Evolutionary conservation across 1,140 invertebrate genomes (phyloP).

Genomic region (Oedothorax gibbosus): DNA sequence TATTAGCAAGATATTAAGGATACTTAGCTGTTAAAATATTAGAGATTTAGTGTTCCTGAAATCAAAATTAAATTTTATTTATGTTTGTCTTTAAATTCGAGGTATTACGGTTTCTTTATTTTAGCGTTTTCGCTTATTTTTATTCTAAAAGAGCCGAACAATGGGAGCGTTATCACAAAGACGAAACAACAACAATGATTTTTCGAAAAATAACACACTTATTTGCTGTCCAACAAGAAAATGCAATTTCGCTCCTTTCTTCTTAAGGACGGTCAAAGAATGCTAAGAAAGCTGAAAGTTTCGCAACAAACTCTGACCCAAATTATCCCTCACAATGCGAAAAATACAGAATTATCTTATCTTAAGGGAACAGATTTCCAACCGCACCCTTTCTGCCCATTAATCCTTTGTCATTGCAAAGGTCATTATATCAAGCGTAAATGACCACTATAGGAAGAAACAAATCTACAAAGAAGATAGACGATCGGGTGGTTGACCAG

Average conservation of each 20-base stretch:
- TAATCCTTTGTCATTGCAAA: constrained; percentile 56
- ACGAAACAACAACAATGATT: constrained; percentile 30
- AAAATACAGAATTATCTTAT: constrained; percentile 50
- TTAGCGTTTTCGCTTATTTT: no score
- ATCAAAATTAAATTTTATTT: no score
- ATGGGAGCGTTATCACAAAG: constrained; percentile 41
- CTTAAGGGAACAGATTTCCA: constrained; percentile 33
- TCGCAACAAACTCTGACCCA: constrained; percentile 50
- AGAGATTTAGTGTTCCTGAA: no score
- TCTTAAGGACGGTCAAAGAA: constrained; percentile 12
- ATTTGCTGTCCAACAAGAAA: constrained; percentile 39
- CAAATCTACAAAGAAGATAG: constrained; percentile 25
- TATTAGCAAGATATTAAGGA: no score
- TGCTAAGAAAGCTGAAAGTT: constrained; percentile 36
- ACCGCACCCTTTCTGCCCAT: constrained; percentile 45
- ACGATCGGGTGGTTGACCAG: constrained; percentile 32
- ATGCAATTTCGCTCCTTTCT: constrained; percentile 23
- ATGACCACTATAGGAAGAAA: constrained; percentile 45
- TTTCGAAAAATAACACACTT: constrained; percentile 41
- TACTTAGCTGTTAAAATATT: no score
- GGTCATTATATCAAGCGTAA: constrained; percentile 54
- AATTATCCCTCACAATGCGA: constrained; percentile 50
- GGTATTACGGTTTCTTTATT: no score
- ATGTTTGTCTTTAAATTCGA: no score
- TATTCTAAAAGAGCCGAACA: constrained; percentile 28